A percentile compares a stretch with the other conserved stretches of the same genome.
These are phyloP conservation scores for Drosophila pachea DNA, from an alignment of 1,140 invertebrate genomes.

Conservation along the genomic window DNA sequence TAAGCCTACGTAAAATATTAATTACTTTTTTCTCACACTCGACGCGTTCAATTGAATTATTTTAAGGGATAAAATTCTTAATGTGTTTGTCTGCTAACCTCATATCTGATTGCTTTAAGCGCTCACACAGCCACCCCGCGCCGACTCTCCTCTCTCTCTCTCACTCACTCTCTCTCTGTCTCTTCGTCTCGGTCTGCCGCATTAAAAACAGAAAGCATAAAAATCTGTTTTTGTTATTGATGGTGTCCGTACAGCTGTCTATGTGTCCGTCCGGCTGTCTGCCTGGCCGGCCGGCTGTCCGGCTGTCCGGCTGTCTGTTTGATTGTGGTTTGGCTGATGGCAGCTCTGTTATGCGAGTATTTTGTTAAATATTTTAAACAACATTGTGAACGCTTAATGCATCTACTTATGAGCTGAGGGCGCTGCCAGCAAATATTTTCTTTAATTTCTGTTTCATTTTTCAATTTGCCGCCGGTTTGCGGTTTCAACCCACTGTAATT, in stretches of 20 bases:
- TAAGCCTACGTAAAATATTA: no score
- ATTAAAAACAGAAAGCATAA: neutral
- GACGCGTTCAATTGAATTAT: no score
- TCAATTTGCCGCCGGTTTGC: constrained; percentile 33
- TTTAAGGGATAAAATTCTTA: no score
- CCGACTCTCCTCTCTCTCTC: no score
- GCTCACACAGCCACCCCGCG: no score
- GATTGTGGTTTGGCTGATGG: constrained; percentile 25
- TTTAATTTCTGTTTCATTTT: constrained; percentile 26
- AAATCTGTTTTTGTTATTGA: constrained; percentile 36
- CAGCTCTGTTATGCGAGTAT: constrained; percentile 21
- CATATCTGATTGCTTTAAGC: no score
- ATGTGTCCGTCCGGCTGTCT: constrained; percentile 1
- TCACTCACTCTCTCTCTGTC: no score
- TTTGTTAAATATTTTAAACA: constrained; percentile 45
- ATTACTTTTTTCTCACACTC: no score
- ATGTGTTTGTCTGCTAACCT: no score
- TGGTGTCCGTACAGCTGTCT: neutral
- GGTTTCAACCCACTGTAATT: constrained; percentile 52
- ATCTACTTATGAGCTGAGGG: constrained; percentile 28
- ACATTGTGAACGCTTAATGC: constrained; percentile 34
- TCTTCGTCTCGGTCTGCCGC: no score
- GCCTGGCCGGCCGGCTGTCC: neutral
- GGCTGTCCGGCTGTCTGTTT: constrained; percentile 3
- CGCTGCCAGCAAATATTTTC: constrained; percentile 19